Evolutionary conservation across 2,113 vertebrate species (phyloP).

Genomic region (Epinephelus fuscoguttatus): DNA sequence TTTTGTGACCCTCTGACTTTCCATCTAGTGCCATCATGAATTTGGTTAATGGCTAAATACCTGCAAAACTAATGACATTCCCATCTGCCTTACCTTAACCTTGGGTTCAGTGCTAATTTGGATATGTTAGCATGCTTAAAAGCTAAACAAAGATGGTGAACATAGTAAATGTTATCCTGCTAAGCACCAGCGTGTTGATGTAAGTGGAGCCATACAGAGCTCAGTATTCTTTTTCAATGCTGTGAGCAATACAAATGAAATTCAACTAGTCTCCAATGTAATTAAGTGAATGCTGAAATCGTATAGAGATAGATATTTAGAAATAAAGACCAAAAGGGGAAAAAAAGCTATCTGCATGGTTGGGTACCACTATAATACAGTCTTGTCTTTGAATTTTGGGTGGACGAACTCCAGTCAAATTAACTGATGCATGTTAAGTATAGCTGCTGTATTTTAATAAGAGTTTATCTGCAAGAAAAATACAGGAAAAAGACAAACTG

Average conservation of each 20-base stretch:
- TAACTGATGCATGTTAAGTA: not conserved
- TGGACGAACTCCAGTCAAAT: not conserved
- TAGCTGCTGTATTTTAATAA: not conserved
- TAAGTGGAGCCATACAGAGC: too few species aligned
- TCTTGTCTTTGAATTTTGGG: not conserved
- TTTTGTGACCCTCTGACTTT: not conserved
- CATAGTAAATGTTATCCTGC: too few species aligned
- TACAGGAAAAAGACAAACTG: not conserved
- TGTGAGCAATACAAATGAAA: not conserved
- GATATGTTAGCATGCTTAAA: not conserved
- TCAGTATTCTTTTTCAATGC: not conserved
- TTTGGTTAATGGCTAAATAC: too few species aligned
- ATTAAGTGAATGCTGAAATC: not conserved
- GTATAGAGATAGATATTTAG: not conserved
- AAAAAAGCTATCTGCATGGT: not conserved
- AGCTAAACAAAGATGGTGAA: too few species aligned
- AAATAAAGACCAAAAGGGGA: not conserved
- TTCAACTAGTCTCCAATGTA: not conserved
- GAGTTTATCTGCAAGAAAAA: not conserved
- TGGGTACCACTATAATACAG: not conserved
- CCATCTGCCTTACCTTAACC: too few species aligned
- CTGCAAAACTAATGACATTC: too few species aligned
- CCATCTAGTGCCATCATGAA: too few species aligned
- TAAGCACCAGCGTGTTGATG: too few species aligned
- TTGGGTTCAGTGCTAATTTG: not conserved